Conservation (phyloP, 2,888 invertebrate genomes). For the Ormyrus nitidulus region DNA sequence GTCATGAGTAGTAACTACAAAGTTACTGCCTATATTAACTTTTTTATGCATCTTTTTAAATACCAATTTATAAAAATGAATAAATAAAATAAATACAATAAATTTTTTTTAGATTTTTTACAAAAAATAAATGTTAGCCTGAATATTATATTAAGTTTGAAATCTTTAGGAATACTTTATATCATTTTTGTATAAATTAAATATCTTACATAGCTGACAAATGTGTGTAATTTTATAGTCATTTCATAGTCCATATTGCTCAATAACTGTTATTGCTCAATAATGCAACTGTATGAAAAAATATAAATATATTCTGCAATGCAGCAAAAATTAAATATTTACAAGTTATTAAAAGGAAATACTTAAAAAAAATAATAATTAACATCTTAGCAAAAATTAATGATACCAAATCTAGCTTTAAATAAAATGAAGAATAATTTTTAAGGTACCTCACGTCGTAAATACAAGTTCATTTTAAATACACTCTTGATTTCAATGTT, state of each 20-base stretch:
- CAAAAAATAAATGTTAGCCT: not conserved
- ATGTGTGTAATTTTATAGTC: conserved; percentile 32
- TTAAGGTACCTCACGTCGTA: conserved; percentile 17
- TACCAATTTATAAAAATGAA: not conserved
- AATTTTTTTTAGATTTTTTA: conserved; percentile 7
- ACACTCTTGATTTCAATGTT: conserved; percentile 15
- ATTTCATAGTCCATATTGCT: conserved; percentile 25
- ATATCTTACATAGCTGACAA: conserved; percentile 51
- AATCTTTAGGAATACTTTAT: conserved; percentile 35
- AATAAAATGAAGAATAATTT: conserved; percentile 11
- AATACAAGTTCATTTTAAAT: conserved; percentile 42
- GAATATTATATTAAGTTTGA: conserved; percentile 2
- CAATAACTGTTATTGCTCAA: conserved; percentile 4
- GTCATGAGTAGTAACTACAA: conserved; percentile 10
- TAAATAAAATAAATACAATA: conserved; percentile 40
- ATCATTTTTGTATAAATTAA: conserved; percentile 34
- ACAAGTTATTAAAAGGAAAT: conserved; percentile 38
- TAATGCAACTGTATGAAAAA: conserved; percentile 43
- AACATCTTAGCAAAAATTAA: conserved; percentile 46
- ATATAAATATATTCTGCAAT: conserved; percentile 61
- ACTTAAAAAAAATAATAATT: conserved; percentile 33
- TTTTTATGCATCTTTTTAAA: too few relatives aligned
- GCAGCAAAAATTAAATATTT: conserved; percentile 47
- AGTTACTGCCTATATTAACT: too few relatives aligned
- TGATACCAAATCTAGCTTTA: not conserved